Evolutionary conservation across 2,113 vertebrate genomes (phyloP).

Genomic region (Pelodiscus sinensis): DNA sequence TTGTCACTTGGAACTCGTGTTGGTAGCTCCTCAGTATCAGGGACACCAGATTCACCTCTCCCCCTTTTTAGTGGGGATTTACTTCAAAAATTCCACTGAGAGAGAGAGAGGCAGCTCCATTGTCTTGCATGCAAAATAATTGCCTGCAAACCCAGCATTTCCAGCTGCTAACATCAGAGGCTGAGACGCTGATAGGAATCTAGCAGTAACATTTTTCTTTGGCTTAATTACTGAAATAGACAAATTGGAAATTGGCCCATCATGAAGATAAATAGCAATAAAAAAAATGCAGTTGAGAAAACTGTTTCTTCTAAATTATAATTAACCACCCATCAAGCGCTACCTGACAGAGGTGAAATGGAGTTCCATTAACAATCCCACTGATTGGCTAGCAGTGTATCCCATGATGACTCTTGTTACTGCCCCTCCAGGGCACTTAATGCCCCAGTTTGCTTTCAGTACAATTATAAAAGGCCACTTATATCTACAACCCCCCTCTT

Average conservation of each 20-base stretch:
- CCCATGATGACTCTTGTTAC: conserved; percentile 57
- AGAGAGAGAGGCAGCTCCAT: not conserved
- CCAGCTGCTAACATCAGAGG: conserved; percentile 23
- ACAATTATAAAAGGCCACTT: conserved; percentile 78
- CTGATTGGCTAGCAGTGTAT: conserved; percentile 10
- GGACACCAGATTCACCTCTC: not conserved
- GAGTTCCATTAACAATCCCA: conserved; percentile 48
- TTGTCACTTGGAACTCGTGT: not conserved
- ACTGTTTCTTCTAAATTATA: conserved; percentile 69
- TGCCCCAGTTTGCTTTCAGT: conserved; percentile 71
- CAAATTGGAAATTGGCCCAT: conserved; percentile 75
- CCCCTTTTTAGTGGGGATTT: not conserved
- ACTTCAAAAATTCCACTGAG: not conserved
- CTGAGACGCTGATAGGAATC: conserved; percentile 36
- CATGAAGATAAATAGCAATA: conserved; percentile 80
- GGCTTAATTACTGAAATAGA: conserved; percentile 76
- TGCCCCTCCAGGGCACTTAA: conserved; percentile 58
- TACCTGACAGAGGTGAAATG: conserved; percentile 73
- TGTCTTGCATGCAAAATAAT: not conserved
- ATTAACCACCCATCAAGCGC: conserved; percentile 74
- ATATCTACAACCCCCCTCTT: conserved; percentile 27
- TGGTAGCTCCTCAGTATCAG: not conserved
- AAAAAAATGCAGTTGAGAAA: conserved; percentile 60
- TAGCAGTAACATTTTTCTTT: conserved; percentile 73
- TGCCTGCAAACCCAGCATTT: not conserved